Percentiles rank a stretch among this genome's conserved stretches.
phyloP scores from a whole-genome alignment of 2,888 invertebrate genomes.

The Cryptocephalus moraei region DNA sequence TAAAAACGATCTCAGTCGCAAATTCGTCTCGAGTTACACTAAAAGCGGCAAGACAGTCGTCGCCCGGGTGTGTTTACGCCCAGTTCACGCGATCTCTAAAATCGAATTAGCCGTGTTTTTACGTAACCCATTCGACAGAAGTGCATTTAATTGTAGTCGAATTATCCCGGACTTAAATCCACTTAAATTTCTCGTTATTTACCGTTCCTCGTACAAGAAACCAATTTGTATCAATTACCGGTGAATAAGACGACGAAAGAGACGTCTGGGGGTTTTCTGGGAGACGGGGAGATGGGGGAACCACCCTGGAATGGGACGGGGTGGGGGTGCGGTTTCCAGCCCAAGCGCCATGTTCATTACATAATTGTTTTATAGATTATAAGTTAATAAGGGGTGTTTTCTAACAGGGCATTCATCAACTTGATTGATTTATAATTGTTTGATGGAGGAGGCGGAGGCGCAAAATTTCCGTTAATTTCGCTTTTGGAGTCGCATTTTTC shows the following conservation, averaged over 20 bases:
- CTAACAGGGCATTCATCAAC: slow-evolving; percentile 7
- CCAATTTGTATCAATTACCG: slow-evolving; percentile 36
- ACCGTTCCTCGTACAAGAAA: slow-evolving; percentile 28
- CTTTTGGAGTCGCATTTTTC: not conserved
- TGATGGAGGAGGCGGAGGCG: not conserved
- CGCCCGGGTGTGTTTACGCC: not conserved
- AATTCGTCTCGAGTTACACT: too few relatives aligned
- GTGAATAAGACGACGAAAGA: slow-evolving; percentile 5
- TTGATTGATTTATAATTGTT: slow-evolving; percentile 8
- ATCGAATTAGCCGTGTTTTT: slow-evolving; percentile 23
- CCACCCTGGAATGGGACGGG: not conserved
- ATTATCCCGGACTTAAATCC: slow-evolving; percentile 25
- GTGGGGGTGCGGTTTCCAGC: slow-evolving; percentile 5
- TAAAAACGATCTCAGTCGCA: too few relatives aligned
- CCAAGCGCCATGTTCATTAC: slow-evolving; percentile 10
- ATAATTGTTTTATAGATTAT: slow-evolving; percentile 16
- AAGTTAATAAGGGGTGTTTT: slow-evolving; percentile 16
- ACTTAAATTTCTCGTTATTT: slow-evolving; percentile 25
- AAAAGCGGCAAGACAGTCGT: too few relatives aligned
- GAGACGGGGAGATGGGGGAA: too few relatives aligned
- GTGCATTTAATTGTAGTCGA: slow-evolving; percentile 32
- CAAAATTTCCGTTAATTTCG: not conserved
- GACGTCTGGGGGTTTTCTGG: not conserved
- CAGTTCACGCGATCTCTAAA: slow-evolving; percentile 4
- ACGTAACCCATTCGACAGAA: slow-evolving; percentile 26